Evolutionary conservation across 1,140 invertebrate genomes (phyloP), one percentile per base, ranked within the genome.

Genomic region (Megalopta genalis): DNA sequence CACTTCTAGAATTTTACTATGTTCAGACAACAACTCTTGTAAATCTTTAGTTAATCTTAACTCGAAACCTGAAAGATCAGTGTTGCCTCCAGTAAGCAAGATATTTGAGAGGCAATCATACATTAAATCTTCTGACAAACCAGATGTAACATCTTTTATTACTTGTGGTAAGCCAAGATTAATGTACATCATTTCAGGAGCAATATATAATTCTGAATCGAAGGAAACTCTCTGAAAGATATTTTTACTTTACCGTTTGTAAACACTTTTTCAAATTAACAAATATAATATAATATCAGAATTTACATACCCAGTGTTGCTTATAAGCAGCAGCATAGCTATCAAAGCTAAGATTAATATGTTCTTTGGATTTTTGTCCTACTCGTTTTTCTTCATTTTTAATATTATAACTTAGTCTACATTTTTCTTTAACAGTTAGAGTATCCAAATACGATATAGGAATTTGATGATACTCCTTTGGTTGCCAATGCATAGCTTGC

Each of bases 131-230:
- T 91, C 89, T 1, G 92, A 87, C 46, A 94, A 83, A 73, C 92
- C 93, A 39, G 86, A 86, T 27, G 92, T 91, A 14, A 93, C 90
- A 77, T 93, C 92, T 81, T 91, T 90, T 63, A 94, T 93, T 63
- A 93, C 90, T 90, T 93, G 86, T 2, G 93, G 93, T 27, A 94
- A 86, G 68, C 89, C 88, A 42, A 94, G 81, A 67, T 90, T 90
- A 10, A 93, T 86, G 70, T 94, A 94, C 93, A 94, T 94, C 83
- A 93, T 89, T 85, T 94, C 93, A 42, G 93, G 93, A 39, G 93
- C 93, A 69, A 93, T 88, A 60, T 93, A 93, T 46, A 93, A 80
- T 82, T 94, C 93, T n/a, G 91, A 88, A 25, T 93, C 93, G 27
- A 94, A 84, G 2, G 90, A 91, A 65, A 93, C 88, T 90, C 87